Evolutionary conservation across 2,888 invertebrate species (phyloP).

Genomic region (Heteromurus nitidus): DNA sequence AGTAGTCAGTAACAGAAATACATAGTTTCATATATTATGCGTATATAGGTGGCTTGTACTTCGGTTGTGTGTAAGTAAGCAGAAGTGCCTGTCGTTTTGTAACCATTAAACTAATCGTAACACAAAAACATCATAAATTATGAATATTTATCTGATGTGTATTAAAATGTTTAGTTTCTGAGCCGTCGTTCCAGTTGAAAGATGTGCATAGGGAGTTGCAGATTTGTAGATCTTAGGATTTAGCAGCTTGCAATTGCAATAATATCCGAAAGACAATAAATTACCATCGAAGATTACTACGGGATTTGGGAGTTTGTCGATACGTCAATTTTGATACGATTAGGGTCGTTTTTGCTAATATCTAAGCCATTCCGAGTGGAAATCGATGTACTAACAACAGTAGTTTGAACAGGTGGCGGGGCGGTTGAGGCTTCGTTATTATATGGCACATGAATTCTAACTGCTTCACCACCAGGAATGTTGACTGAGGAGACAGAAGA

Average conservation of each 20-base stretch:
- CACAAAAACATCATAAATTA: background rate
- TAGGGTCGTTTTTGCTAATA: conserved; percentile 72
- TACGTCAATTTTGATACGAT: conserved; percentile 73
- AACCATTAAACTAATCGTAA: background rate
- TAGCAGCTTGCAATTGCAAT: background rate
- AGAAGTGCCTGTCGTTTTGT: conserved; percentile 1
- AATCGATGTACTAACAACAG: conserved; percentile 48
- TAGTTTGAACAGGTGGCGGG: conserved; percentile 30
- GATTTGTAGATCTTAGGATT: background rate
- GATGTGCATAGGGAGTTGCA: conserved; percentile 19
- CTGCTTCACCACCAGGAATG: conserved; percentile 72
- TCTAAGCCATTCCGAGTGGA: conserved; percentile 68
- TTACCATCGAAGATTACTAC: conserved; percentile 36
- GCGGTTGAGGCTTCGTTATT: conserved; percentile 38
- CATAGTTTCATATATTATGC: too few relatives aligned
- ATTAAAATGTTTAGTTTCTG: conserved; percentile 4
- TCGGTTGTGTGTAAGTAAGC: conserved; percentile 2
- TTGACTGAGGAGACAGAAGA: conserved; percentile 67
- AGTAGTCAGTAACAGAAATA: background rate
- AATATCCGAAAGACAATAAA: conserved; percentile 50
- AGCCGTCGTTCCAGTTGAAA: conserved; percentile 55
- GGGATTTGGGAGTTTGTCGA: conserved; percentile 50
- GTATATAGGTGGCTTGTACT: conserved; percentile 8
- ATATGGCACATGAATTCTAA: conserved; percentile 74
- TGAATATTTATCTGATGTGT: conserved; percentile 3